phyloP scores from a whole-genome alignment of 2,113 vertebrate genomes.

The Rattus norvegicus region GRCr8 NC_086027.1:36524001-36524500 shows the following conservation, averaged over 20 bases:
- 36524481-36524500: background rate
- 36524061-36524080: background rate
- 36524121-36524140: background rate
- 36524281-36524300: no score
- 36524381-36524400: background rate
- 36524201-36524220: background rate
- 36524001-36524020: background rate
- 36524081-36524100: background rate
- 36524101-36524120: background rate
- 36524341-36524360: background rate
- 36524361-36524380: background rate
- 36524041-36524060: background rate
- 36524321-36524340: no score
- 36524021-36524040: background rate
- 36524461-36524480: constrained; percentile 41
- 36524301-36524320: no score
- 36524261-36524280: no score
- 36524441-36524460: constrained; percentile 14
- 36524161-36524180: background rate
- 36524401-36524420: background rate
- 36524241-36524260: background rate
- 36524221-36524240: background rate
- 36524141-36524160: background rate
- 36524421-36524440: background rate
- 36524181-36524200: background rate